Evolutionary conservation across 2,113 vertebrate species (phyloP), one percentile per base, ranked within the genome.

Genomic region (Harpagus bidentatus): DNA sequence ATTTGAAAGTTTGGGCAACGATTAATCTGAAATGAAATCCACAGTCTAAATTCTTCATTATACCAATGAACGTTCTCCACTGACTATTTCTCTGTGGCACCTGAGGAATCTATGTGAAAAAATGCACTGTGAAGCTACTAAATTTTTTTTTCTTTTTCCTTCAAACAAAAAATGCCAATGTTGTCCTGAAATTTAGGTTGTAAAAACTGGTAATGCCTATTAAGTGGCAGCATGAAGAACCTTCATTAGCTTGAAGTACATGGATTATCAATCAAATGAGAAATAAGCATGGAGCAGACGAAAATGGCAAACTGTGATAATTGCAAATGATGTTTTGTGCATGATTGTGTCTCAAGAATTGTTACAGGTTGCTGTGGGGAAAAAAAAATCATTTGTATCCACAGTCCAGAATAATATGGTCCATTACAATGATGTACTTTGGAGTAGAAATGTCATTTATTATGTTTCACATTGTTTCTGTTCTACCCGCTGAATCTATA

Each of bases 241-340:
- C 70, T 62, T 92, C 56, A 94, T 92, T 95, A 94, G 61, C 16
- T 56, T 73, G 23, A 96, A 96, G 59, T 55, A 48, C 59, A 21
- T 16, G 32, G 71, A 95, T 90, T 94, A 95, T 91, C 86, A 94
- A 89, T 96, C 90, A 96, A 50, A 87, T 29, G 36, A 92, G 56
- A 96, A 93, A 85, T 67, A 65, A 74, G 89, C 67, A 62, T 5
- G 40, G 40, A 96, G 67, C 90, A 81, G 80, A 83, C 55, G 53
- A 91, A 95, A 94, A 96, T 43, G 34, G 50, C 34, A 81, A 96
- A 93, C 36, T 88, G 85, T 52, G 82, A 10, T 95, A 90, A 93
- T 95, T 97, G 95, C 67, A 96, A 95, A 90, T 85, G 76, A 85
- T 86, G 48, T 55, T 96, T 80, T 83, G 59, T 70, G 71, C 86